Evolutionary conservation across 1,140 invertebrate species (phyloP).

Genomic region (Anastrepha ludens): DNA sequence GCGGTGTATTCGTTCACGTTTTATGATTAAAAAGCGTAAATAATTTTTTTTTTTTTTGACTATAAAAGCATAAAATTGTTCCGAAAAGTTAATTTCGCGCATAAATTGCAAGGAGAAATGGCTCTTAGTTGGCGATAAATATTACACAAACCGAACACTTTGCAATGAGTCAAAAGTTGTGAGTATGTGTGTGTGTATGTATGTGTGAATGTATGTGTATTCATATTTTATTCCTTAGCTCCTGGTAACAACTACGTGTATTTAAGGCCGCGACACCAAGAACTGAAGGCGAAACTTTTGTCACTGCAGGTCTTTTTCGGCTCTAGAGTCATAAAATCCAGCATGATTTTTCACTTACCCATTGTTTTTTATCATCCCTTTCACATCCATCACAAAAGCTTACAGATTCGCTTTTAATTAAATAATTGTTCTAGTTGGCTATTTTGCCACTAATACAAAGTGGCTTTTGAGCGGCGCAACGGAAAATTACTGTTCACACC

Average conservation of each 20-base stretch:
- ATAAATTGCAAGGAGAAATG: not conserved
- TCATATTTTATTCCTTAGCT: not conserved
- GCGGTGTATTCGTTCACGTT: not conserved
- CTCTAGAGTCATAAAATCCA: not conserved
- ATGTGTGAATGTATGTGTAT: not conserved
- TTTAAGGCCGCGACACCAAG: too few species aligned
- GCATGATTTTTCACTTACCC: not conserved
- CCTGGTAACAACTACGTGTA: too few species aligned
- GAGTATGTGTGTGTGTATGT: not conserved
- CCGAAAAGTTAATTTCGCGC: not conserved
- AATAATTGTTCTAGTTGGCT: not conserved
- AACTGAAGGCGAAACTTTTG: not conserved
- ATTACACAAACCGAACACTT: not conserved
- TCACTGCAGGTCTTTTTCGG: not conserved
- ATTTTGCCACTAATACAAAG: too few species aligned
- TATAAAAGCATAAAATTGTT: conserved; percentile 28
- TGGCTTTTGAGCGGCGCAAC: too few species aligned
- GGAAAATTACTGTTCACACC: too few species aligned
- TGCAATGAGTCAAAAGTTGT: conserved; percentile 11
- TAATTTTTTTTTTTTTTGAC: not conserved
- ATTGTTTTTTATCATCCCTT: not conserved
- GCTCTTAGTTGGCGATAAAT: conserved; percentile 6
- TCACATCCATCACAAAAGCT: too few species aligned
- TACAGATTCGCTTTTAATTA: not conserved
- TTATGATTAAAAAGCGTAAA: not conserved